A percentile compares a stretch with the other conserved stretches of the same genome.
Conservation (phyloP, 2,113 vertebrate species). For the Colaptes auratus region DNA sequence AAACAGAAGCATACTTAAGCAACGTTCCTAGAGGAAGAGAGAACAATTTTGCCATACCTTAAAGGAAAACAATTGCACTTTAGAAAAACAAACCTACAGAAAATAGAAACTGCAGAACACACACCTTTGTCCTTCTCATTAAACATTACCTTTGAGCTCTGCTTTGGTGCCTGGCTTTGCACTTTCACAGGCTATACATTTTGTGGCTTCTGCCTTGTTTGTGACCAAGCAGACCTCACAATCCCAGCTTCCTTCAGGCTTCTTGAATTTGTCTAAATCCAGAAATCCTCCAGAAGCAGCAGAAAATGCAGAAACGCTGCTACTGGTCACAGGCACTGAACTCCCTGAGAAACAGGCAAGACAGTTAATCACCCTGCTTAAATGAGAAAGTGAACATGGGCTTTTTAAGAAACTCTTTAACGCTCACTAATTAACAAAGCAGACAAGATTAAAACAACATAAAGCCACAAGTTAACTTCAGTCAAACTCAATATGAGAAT, state of each 20-base stretch:
- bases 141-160: conserved; percentile 86
- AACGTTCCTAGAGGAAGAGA: background rate
- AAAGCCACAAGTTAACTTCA: background rate
- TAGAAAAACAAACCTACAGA: background rate
- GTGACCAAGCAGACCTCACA: conserved; percentile 76
- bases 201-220: conserved; percentile 75
- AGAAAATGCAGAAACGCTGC: conserved; percentile 53
- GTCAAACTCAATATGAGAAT: background rate
- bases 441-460: accelerated
- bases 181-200: conserved; percentile 73
- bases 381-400: background rate
- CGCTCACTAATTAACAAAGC: background rate
- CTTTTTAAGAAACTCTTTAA: background rate
- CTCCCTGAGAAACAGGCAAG: conserved; percentile 60
- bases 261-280: conserved; percentile 82
- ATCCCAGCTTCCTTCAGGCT: conserved; percentile 80
- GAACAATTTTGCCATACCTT: background rate
- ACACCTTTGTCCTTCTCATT: background rate
- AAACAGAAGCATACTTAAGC: background rate
- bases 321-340: conserved; percentile 70
- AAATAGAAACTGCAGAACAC: background rate
- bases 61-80: background rate
- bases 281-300: conserved; percentile 68
- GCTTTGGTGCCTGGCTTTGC: conserved; percentile 79
- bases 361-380: background rate